Conservation (phyloP, 2,888 invertebrate genomes). For the Microctonus brassicae region DNA sequence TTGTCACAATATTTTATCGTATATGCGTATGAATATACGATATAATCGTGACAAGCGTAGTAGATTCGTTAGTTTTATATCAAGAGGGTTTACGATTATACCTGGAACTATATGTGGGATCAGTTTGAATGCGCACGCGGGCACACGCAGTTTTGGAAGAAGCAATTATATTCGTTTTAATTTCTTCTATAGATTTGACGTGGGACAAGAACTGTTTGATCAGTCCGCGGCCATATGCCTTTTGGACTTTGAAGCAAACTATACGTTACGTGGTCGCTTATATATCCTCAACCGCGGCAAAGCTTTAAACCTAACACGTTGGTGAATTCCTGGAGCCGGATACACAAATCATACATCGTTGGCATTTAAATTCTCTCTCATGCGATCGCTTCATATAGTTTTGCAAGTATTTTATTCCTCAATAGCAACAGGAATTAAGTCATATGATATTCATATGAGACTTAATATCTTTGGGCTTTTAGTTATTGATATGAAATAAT, state of each 20-base stretch:
- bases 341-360: constrained; percentile 64
- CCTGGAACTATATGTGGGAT: constrained; percentile 59
- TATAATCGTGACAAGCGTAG: constrained; percentile 30
- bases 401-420: not conserved
- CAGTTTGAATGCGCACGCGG: not conserved
- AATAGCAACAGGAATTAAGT: not conserved
- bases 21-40: constrained; percentile 8
- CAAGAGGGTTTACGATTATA: constrained; percentile 63
- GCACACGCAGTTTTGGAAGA: constrained; percentile 55
- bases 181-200: constrained; percentile 59
- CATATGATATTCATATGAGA: too few species aligned
- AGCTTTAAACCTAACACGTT: constrained; percentile 33
- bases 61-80: constrained; percentile 63
- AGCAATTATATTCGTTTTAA: constrained; percentile 66
- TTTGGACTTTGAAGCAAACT: constrained; percentile 53
- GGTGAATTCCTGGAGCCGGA: constrained; percentile 56
- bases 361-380: constrained; percentile 31
- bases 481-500: too few species aligned
- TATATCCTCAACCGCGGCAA: constrained; percentile 21
- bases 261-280: constrained; percentile 42
- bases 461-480: too few species aligned
- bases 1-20: constrained; percentile 24
- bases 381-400: not conserved
- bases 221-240: constrained; percentile 48
- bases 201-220: constrained; percentile 64